Evolutionary conservation across 2,113 vertebrate species (phyloP).

Genomic region (Epinephelus cyanopodus): DNA sequence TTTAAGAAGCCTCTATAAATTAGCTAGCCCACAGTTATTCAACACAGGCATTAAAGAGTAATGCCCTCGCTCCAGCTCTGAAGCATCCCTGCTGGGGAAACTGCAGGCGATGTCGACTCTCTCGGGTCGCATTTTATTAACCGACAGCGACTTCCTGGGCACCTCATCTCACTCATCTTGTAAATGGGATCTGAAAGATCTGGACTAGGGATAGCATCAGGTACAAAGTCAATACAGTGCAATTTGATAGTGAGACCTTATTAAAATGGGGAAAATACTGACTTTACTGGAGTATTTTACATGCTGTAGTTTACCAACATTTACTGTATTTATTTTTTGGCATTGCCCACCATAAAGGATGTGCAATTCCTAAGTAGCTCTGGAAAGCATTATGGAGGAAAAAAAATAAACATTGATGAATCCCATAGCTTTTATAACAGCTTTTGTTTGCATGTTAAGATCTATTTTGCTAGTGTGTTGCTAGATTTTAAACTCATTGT

Average conservation of each 20-base stretch:
- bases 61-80: constrained; percentile 51
- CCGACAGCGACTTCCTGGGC: constrained; percentile 52
- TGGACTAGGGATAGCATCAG: constrained; percentile 31
- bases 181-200: constrained; percentile 55
- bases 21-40: constrained; percentile 67
- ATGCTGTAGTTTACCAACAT: neutral
- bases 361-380: too few species aligned
- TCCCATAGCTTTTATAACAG: neutral
- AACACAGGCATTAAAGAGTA: constrained; percentile 72
- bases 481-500: neutral
- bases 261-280: neutral
- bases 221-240: constrained; percentile 35
- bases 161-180: constrained; percentile 54
- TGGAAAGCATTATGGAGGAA: neutral
- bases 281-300: neutral
- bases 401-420: neutral
- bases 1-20: constrained; percentile 72
- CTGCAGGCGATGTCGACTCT: constrained; percentile 54
- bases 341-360: neutral
- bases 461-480: neutral
- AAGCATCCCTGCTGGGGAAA: constrained; percentile 57
- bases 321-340: neutral
- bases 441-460: neutral
- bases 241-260: neutral
- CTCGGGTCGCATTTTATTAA: constrained; percentile 67